Base-by-base conservation (phyloP, 2,113 vertebrate species). In the Malurus alboscapulatus region DNA sequence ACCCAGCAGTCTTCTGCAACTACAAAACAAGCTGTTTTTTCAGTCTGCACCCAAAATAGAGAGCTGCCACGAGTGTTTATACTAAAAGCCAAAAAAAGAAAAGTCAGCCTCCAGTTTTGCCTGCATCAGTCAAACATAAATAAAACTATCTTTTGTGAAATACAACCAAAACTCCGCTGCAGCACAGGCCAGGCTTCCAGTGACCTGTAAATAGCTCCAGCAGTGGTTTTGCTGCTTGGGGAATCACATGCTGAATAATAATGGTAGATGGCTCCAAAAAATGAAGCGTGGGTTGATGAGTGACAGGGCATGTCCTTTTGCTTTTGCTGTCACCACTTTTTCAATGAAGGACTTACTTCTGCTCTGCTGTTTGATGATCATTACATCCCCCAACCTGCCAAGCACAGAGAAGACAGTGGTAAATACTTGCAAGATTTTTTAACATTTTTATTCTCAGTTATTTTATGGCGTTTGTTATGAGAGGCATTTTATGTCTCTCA, bases 21-120 rank as follows among this genome's bases (percentile, higher is more conserved):
- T 89, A 80, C 65, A 92, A 91, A 91, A 82, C 90, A 92, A 71
- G 58, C 74, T 91, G 75, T 29, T 94, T 94, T 94, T 94, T 74
- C 93, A 87, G 61, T 34, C 82, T 68, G 89, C 72, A 84, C 87
- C 76, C 79, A 88, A 87, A 96, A 88, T 47, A 94, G 92, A 87
- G 67, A 84, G 11, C 85, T 94, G 94, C 82, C 59, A 69, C 0
- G 5, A 89, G 62, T 82, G 82, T 91, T 93, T 92, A 57, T 65
- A 32, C 66, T 84, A 21, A 82, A 83, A 92, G 76, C 76, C 76
- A 90, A 83, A 92, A 84, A 87, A 81, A 92, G 76, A 74, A 89
- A 84, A 92, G 71, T 58, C 71, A 72, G 53, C 75, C 90, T 92
- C 78, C 61, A 51, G 88, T 84, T 92, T 63, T 79, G 69, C 81